Evolutionary conservation across 2,888 invertebrate genomes (phyloP).

Genomic region (Perizoma affinitatum): DNA sequence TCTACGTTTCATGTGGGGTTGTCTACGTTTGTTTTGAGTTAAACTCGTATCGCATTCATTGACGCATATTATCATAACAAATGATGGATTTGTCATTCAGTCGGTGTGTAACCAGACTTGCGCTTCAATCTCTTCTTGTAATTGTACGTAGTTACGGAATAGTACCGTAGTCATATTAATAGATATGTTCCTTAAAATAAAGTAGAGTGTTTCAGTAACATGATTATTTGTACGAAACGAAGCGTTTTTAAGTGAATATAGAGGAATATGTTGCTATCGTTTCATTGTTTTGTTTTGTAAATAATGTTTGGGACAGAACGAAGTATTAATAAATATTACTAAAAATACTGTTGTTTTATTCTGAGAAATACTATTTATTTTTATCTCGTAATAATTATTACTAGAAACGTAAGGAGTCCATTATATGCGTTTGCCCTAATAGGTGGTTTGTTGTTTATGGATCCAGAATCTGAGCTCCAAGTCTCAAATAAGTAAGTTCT

Average conservation of each 20-base stretch:
- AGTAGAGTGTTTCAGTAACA: conserved; percentile 35
- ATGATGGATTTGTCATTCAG: conserved; percentile 17
- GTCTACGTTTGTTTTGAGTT: conserved; percentile 1
- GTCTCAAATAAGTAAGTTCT: too few relatives aligned
- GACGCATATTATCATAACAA: conserved; percentile 3
- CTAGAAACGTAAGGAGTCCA: too few relatives aligned
- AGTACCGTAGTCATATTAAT: conserved; percentile 69
- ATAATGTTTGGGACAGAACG: conserved; percentile 71
- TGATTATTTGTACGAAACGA: conserved; percentile 31
- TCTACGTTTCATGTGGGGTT: too few relatives aligned
- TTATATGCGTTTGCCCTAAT: too few relatives aligned
- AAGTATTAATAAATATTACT: conserved; percentile 76
- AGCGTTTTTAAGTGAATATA: conserved; percentile 34
- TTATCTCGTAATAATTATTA: too few relatives aligned
- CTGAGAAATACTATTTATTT: neutral
- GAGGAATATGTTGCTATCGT: conserved; percentile 39
- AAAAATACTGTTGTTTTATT: conserved; percentile 43
- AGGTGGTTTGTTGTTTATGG: too few relatives aligned
- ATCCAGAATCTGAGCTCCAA: too few relatives aligned
- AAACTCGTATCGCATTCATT: conserved; percentile 4
- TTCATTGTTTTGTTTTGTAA: conserved; percentile 71
- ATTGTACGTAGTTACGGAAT: conserved; percentile 72
- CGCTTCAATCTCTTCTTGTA: conserved; percentile 65
- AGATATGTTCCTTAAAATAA: conserved; percentile 68
- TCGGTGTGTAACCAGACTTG: conserved; percentile 42